Percentiles rank a stretch among this genome's conserved stretches.
Evolutionary conservation across 2,888 invertebrate species (phyloP).

Genomic region (Agonopterix subpropinquella): DNA sequence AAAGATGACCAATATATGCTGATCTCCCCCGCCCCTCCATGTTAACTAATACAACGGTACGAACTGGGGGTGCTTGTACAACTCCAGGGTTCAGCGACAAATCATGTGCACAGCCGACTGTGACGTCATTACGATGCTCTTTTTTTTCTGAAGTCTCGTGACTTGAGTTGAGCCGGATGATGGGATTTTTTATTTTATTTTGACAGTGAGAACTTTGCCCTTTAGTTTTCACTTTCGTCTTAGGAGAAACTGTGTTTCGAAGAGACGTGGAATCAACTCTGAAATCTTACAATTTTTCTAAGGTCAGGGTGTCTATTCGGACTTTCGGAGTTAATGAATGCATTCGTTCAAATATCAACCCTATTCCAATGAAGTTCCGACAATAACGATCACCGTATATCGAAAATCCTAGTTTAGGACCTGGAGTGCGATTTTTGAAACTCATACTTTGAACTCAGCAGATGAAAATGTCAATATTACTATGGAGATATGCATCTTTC

Average conservation of each 20-base stretch:
- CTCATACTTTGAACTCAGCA: too few species aligned
- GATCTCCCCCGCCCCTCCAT: conserved; percentile 16
- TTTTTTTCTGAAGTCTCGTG: conserved; percentile 16
- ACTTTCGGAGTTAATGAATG: too few species aligned
- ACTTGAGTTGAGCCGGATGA: conserved; percentile 29
- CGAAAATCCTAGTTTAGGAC: too few species aligned
- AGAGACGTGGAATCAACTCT: too few species aligned
- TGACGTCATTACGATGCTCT: conserved; percentile 25
- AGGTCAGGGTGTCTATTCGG: too few species aligned
- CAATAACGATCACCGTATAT: too few species aligned
- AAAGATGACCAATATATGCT: conserved; percentile 29
- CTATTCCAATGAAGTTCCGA: too few species aligned
- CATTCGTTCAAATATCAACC: too few species aligned
- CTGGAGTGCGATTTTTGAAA: too few species aligned
- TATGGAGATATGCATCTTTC: too few species aligned
- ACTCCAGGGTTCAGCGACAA: not conserved
- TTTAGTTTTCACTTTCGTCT: not conserved
- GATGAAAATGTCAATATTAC: too few species aligned
- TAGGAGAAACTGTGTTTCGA: not conserved
- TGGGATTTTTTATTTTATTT: conserved; percentile 23
- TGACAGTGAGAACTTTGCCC: conserved; percentile 12
- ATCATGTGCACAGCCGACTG: not conserved
- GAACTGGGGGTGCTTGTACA: conserved; percentile 1
- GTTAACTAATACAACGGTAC: not conserved
- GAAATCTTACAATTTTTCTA: too few species aligned